Percentiles rank a stretch among this genome's conserved stretches.
phyloP scores from a whole-genome alignment of 1,140 invertebrate genomes.

The Stegodyphus dumicola region DNA sequence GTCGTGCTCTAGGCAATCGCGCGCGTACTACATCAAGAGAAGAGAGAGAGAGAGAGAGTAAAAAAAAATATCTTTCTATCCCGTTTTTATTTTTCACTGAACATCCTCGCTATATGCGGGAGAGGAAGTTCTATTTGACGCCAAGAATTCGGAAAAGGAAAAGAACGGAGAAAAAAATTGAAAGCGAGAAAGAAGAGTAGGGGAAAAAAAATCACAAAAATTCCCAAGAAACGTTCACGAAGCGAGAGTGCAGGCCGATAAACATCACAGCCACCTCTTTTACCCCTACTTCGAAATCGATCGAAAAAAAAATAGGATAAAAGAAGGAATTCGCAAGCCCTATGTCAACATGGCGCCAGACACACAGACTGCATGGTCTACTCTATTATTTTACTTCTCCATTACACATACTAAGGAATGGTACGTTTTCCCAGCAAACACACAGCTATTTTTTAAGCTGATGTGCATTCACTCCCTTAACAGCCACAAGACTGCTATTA shows the following conservation, averaged over 20 bases:
- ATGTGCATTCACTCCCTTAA: no score
- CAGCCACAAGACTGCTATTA: no score
- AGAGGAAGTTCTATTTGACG: conserved; percentile 49
- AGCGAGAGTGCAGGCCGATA: conserved; percentile 10
- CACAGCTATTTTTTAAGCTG: no score
- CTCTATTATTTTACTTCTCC: conserved; percentile 28
- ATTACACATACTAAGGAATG: neutral
- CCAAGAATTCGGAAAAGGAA: conserved; percentile 30
- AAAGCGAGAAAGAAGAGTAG: no score
- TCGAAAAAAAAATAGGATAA: conserved; percentile 2
- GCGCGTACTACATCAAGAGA: conserved; percentile 8
- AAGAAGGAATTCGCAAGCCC: neutral
- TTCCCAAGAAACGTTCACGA: conserved; percentile 5
- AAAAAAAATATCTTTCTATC: conserved; percentile 1
- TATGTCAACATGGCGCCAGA: conserved; percentile 44
- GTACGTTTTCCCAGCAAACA: no score
- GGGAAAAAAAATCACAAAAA: conserved; percentile 15
- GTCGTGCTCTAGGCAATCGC: conserved; percentile 23
- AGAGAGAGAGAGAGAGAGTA: neutral
- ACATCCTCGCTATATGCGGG: conserved; percentile 19
- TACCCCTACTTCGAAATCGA: conserved; percentile 29
- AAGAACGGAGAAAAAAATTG: no score
- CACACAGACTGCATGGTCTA: conserved; percentile 10
- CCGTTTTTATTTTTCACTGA: conserved; percentile 3
- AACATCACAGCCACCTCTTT: conserved; percentile 36